phyloP scores from a whole-genome alignment of 2,113 vertebrate genomes.

The Phaetusa simplex region DNA sequence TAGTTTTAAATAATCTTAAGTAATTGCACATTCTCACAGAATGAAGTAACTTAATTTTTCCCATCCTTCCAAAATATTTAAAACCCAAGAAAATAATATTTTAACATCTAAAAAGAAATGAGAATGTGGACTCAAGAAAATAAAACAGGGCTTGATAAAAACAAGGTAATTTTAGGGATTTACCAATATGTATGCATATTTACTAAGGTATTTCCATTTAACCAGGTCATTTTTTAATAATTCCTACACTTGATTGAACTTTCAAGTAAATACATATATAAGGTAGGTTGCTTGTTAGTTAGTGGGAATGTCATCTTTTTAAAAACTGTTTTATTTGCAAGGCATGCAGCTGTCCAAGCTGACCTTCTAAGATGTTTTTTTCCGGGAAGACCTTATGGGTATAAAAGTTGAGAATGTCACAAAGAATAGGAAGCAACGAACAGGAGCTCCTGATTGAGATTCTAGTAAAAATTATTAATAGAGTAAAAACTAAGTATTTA shows the following conservation, averaged over 20 bases:
- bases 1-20: rapidly evolving
- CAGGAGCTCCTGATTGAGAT: background rate
- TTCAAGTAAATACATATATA: background rate
- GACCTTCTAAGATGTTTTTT: background rate
- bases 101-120: background rate
- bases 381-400: background rate
- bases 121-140: background rate
- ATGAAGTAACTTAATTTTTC: background rate
- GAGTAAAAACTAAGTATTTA: background rate
- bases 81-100: background rate
- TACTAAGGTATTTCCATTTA: background rate
- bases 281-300: background rate
- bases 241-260: background rate
- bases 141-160: background rate
- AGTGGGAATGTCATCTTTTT: background rate
- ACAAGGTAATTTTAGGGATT: background rate
- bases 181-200: background rate
- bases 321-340: background rate
- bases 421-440: background rate
- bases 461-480: background rate
- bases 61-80: background rate
- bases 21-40: background rate
- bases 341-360: background rate
- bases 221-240: background rate
- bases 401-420: background rate